Evolutionary conservation across 2,797 vertebrate species (phyloP), one percentile per base, ranked within the genome.

Genomic region (Caiman crocodilus): DNA sequence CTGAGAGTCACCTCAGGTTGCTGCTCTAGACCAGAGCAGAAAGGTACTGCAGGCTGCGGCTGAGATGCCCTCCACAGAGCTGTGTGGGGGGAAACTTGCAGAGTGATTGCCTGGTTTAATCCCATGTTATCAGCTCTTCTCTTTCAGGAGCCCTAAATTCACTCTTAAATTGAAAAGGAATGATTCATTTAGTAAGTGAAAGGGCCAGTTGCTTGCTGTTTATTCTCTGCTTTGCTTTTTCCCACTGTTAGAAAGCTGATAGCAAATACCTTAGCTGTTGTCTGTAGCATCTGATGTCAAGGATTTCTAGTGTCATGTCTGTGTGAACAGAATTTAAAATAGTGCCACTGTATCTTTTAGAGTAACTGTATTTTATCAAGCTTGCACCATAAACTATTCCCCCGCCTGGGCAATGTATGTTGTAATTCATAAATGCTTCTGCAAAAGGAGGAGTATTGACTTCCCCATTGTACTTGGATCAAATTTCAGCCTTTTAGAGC

Each of bases 401-500:
- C 91, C 83, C 57, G 28, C 88, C 93, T 81, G 82, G 85, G 56
- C 65, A 83, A 78, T 30, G 8, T 18, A 79, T 50, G 75, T 87
- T 63, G 78, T 63, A 67, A 58, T 87, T 84, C 91, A 63, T 65
- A 85, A 74, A 88, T 90, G 82, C 80, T 96, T 90, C 91, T 4
- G 85, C 1, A 13, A 85, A 96, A 86, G 85, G 87, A 92, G 79
- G 77, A 56, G 35, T 94, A 96, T 94, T 94, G 94, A 95, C 94
- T 96, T 88, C 85, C 94, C 80, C 86, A 92, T 84, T 90, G 30
- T 58, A 78, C 84, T 69, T 82, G 88, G 94, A 89, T 96, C 95
- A 91, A 32, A 94, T 95, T 90, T 95, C 96, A 97, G 90, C 95
- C 94, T 97, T 95, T 96, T 89, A 96, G 88, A 95, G 85, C 85